Percentiles rank a stretch among this genome's conserved stretches.
Conservation (phyloP, 2,888 invertebrate genomes). For the Acholoe squamosa region DNA sequence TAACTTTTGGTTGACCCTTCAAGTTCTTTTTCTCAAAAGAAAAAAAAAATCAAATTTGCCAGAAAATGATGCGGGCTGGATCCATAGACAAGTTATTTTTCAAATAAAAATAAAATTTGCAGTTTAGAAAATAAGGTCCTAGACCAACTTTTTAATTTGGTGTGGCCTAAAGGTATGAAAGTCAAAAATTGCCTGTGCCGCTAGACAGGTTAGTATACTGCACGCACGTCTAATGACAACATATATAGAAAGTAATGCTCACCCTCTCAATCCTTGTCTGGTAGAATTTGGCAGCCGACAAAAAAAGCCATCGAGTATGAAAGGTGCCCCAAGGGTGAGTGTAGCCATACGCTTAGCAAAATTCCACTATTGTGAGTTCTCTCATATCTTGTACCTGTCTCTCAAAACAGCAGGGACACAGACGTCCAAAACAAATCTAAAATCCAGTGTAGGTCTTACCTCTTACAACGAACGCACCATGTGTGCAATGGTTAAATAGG, state of each 20-base stretch:
- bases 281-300: background rate
- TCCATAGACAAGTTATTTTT: too few species aligned
- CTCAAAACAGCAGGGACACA: too few species aligned
- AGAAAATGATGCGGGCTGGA: too few species aligned
- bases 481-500: background rate
- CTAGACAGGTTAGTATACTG: background rate
- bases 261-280: constrained; percentile 8
- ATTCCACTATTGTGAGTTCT: constrained; percentile 19
- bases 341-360: background rate
- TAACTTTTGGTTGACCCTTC: too few species aligned
- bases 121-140: too few species aligned
- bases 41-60: too few species aligned
- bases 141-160: too few species aligned
- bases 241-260: constrained; percentile 7
- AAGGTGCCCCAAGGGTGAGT: background rate
- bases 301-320: background rate
- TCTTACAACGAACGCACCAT: background rate
- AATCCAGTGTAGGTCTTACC: background rate
- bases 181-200: background rate
- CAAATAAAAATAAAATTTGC: too few species aligned
- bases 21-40: too few species aligned
- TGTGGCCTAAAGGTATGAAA: too few species aligned
- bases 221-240: background rate
- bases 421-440: background rate
- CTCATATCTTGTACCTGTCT: background rate